A percentile compares a stretch with the other conserved stretches of the same genome.
These are phyloP conservation scores for Clunio marinus DNA, from an alignment of 2,888 invertebrate species.

Conservation along the genomic window DNA sequence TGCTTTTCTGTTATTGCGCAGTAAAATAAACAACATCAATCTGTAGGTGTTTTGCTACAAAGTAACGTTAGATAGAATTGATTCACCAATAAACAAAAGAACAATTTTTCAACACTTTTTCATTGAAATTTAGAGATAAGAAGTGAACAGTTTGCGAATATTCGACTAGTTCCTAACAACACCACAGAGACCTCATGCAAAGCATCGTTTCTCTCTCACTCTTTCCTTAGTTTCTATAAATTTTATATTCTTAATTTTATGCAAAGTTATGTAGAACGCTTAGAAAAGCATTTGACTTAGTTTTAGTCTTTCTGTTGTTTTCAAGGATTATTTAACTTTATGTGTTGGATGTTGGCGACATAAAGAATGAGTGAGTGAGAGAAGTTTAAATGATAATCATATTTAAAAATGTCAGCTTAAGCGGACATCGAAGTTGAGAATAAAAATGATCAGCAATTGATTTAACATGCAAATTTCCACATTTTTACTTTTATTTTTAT, in stretches of 20 bases:
- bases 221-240: neutral
- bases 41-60: too few species aligned
- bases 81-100: too few species aligned
- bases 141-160: too few species aligned
- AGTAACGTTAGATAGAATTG: too few species aligned
- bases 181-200: too few species aligned
- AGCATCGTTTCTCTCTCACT: neutral
- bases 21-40: too few species aligned
- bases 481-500: too few species aligned
- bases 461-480: constrained; percentile 21
- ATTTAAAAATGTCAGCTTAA: neutral
- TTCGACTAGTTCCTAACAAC: too few species aligned
- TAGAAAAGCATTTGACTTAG: neutral
- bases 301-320: neutral
- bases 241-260: constrained; percentile 27
- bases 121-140: too few species aligned
- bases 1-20: neutral
- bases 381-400: too few species aligned
- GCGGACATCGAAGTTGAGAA: neutral
- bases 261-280: constrained; percentile 33
- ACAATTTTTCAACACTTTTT: too few species aligned
- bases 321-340: constrained; percentile 13
- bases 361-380: neutral
- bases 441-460: neutral
- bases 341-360: constrained; percentile 20